Percentiles rank a stretch among this genome's conserved stretches.
These are phyloP conservation scores for Scrobipalpa costella DNA, from an alignment of 2,888 invertebrate genomes.

Conservation along the genomic window DNA sequence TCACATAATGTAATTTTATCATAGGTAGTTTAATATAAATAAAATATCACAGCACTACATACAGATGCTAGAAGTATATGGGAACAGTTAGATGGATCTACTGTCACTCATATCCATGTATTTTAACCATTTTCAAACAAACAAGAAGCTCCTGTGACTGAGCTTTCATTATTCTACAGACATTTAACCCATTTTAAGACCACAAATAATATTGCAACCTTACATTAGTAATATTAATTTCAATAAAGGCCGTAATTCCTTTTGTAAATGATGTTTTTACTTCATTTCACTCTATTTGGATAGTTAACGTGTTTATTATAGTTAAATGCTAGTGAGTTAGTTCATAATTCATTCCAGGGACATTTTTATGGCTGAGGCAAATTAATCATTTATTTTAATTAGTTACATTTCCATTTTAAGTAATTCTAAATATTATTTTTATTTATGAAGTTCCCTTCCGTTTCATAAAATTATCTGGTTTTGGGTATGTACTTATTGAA, in stretches of 20 bases:
- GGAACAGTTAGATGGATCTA: slow-evolving; percentile 14
- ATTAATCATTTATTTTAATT: slow-evolving; percentile 38
- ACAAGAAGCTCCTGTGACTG: neutral
- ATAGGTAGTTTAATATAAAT: slow-evolving; percentile 67
- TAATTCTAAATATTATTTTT: slow-evolving; percentile 12
- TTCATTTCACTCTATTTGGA: neutral
- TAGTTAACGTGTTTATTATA: slow-evolving; percentile 19
- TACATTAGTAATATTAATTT: slow-evolving; percentile 10
- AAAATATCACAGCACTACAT: slow-evolving; percentile 46
- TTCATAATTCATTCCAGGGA: slow-evolving; percentile 49
- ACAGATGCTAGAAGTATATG: slow-evolving; percentile 9
- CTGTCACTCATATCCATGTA: neutral
- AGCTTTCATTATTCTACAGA: neutral
- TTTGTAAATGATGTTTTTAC: slow-evolving; percentile 12
- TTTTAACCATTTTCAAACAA: neutral
- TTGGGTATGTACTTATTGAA: slow-evolving; percentile 23
- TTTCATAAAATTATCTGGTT: slow-evolving; percentile 24
- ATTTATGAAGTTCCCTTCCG: slow-evolving; percentile 9
- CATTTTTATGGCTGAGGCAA: slow-evolving; percentile 45
- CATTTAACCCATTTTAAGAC: slow-evolving; percentile 13
- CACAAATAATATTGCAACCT: slow-evolving; percentile 22
- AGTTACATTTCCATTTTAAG: slow-evolving; percentile 26
- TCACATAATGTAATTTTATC: slow-evolving; percentile 68
- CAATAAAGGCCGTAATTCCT: slow-evolving; percentile 11
- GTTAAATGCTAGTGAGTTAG: slow-evolving; percentile 30